phyloP scores from a whole-genome alignment of 2,797 vertebrate genomes.

The Botia kubotai region DNA sequence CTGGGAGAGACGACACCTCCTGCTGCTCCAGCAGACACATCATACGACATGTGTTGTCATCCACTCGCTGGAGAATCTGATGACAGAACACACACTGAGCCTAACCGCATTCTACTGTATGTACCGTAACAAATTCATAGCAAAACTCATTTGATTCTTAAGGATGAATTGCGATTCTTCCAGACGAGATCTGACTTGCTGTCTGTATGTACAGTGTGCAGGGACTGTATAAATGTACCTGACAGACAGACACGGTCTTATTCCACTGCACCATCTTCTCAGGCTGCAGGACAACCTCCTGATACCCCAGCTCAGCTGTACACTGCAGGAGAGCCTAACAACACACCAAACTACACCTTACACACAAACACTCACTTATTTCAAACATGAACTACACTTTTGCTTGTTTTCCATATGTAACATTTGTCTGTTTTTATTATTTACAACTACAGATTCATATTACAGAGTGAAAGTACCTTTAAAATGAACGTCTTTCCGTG shows the following conservation, averaged over 20 bases:
- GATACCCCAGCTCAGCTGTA: conserved; percentile 90
- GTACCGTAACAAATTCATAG: no score
- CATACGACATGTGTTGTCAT: conserved; percentile 96
- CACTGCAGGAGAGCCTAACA: conserved; percentile 91
- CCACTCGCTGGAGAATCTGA: conserved; percentile 92
- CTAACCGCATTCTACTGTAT: not conserved
- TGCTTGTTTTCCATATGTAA: not conserved
- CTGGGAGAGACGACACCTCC: conserved; percentile 93
- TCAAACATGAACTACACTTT: not conserved
- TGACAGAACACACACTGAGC: not conserved
- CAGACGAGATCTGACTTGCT: no score
- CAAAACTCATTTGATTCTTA: no score
- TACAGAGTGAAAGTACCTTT: conserved; percentile 80
- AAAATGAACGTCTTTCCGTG: conserved; percentile 96
- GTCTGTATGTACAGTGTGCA: no score
- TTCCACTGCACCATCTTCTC: conserved; percentile 98
- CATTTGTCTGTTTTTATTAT: not conserved
- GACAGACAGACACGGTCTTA: conserved; percentile 88
- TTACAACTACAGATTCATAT: not conserved
- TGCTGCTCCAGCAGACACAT: conserved; percentile 89
- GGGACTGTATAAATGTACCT: conserved; percentile 77
- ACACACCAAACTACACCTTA: not conserved
- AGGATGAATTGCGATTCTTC: no score
- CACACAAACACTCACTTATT: not conserved
- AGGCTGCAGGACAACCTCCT: conserved; percentile 94